phyloP scores from a whole-genome alignment of 2,113 vertebrate genomes.

The Muntiacus reevesi region DNA sequence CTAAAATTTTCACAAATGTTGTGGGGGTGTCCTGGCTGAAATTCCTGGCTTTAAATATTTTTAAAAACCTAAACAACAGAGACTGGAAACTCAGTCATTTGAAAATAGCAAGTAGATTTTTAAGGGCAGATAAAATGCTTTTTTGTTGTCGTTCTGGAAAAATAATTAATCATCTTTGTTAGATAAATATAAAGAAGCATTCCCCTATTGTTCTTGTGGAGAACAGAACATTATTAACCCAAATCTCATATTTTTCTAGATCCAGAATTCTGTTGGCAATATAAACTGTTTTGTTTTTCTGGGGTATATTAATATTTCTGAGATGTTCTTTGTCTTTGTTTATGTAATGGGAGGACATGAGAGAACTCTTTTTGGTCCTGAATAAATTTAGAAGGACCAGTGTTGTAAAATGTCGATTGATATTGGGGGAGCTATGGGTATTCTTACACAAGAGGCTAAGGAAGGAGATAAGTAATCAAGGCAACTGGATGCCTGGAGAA shows the following conservation, averaged over 20 bases:
- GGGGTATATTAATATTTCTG: background rate
- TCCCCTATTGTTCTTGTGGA: background rate
- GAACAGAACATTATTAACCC: background rate
- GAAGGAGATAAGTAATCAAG: background rate
- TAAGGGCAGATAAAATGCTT: background rate
- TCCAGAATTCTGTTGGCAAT: background rate
- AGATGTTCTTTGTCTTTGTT: background rate
- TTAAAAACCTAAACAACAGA: background rate
- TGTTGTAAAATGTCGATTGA: background rate
- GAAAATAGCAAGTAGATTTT: background rate
- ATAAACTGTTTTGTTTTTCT: background rate
- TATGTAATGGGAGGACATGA: background rate
- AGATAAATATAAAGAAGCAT: background rate
- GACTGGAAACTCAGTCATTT: background rate
- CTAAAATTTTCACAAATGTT: background rate
- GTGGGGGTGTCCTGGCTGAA: background rate
- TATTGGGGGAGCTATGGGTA: background rate
- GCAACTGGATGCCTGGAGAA: background rate
- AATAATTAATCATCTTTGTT: background rate
- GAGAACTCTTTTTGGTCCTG: background rate
- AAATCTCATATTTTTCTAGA: background rate
- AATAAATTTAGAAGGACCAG: background rate
- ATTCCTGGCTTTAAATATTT: background rate
- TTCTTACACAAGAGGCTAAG: background rate
- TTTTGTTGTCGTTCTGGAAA: background rate